phyloP scores from a whole-genome alignment of 2,113 vertebrate species.

The Helogale parvula region DNA sequence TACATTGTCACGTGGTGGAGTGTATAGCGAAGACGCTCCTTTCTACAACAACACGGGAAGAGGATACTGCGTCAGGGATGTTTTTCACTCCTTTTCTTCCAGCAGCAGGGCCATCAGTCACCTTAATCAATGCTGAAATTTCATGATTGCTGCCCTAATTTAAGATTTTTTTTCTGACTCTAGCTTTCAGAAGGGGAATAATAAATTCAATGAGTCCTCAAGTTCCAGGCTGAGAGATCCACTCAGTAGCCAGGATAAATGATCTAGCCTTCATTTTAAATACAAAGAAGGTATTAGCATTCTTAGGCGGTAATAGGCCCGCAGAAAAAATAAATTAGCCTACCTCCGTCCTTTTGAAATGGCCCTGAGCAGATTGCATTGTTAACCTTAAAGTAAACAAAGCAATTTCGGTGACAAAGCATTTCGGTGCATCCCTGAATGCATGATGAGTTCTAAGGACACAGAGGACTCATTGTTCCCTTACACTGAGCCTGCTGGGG shows the following conservation, averaged over 20 bases:
- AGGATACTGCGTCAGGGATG: neutral
- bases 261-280: conserved; percentile 14
- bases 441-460: neutral
- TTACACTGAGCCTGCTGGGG: neutral
- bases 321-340: conserved; percentile 47
- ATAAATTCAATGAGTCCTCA: neutral
- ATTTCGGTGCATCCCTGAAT: neutral
- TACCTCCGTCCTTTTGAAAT: conserved; percentile 18
- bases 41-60: neutral
- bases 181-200: conserved; percentile 37
- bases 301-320: neutral
- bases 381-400: conserved; percentile 51
- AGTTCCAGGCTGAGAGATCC: neutral
- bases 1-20: neutral
- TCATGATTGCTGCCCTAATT: neutral
- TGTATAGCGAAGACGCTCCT: neutral
- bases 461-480: neutral
- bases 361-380: conserved; percentile 13
- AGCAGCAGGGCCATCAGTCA: neutral
- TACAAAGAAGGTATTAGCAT: conserved; percentile 61
- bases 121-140: neutral
- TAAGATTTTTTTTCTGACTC: neutral
- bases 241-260: neutral
- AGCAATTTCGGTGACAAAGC: conserved; percentile 9
- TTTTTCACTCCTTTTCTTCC: neutral